Base-by-base conservation (phyloP, 2,113 vertebrate species). In the Sander vitreus region DNA sequence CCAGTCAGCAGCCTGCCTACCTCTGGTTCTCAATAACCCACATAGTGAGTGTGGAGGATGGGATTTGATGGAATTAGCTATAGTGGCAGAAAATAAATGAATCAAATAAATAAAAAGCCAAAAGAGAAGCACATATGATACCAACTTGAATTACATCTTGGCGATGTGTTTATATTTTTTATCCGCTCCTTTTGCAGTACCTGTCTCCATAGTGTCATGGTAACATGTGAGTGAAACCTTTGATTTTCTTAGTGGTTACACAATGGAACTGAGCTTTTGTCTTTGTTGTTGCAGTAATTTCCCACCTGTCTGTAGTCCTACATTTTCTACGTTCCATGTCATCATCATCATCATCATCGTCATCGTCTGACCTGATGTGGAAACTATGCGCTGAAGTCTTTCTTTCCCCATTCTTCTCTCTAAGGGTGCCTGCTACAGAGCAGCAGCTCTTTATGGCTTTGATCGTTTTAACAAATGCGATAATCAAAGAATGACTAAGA, bases 31-130 rank as follows among this genome's bases (percentile, higher is more conserved):
- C 89, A 93, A 83, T 91, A 93, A 87, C 91, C 91, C 87, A 89
- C 91, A 90, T 88, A 88, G 72, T 85, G 83, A 93, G 92, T 92
- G 91, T 94, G 94, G 92, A 93, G 86, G 90, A 95, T 90, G 89
- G 88, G 93, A 95, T 94, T 91, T 87, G 85, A 85, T 80, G 75
- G 90, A 92, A 88, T 90, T 92, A 93, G 76, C 78, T 54, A 72
- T 82, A 85, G 51, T 54, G 45, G 43, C n/a, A 18, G 57, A 45
- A 77, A 66, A 84, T 72, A 71, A 75, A 87, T 76, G 53, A 81
- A 89, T 79, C 36, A 78, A 86, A 86, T 69, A 81, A 89, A 86
- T 77, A 48, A 90, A 91, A 88, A 89, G 68, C 57, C 30, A 66
- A 80, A 73, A 75, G 53, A 76, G 73, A 47, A 73, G 83, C 33